Base-by-base conservation (phyloP, 2,797 vertebrate species). In the Mallotus villosus region DNA sequence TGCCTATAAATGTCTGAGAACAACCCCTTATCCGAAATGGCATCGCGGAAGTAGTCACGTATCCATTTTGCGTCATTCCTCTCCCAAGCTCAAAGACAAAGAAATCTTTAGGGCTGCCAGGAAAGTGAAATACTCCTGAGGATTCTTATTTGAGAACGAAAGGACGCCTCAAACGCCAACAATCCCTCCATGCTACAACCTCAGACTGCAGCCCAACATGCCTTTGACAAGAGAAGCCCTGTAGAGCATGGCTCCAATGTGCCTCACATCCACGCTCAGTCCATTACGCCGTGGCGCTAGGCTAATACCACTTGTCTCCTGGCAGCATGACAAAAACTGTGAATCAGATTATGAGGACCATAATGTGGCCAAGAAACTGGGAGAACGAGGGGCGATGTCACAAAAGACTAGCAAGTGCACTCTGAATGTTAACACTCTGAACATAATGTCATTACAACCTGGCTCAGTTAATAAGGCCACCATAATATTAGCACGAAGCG, bases 281-380 rank as follows among this genome's bases (percentile, higher is more conserved):
- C 90, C 88, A 90, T 92, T 90, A 89, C 78, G 78, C 81, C 3
- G 82, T 72, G 78, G 80, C 61, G 78, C 80, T 88, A 71, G 78
- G 85, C 82, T 85, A 84, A 85, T 85, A 82, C 81, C 78, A 76
- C 82, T 67, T 64, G 77, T 82, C 80, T 89, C 83, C 84, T 93
- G 91, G 90, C 91, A 86, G 86, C 79, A 12, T 86, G 89, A 91
- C 88, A 90, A 80, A 83, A 88, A 78, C 84, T 73, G 87, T 87
- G 86, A 90, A 90, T 90, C 87, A 90, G 90, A 92, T 92, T 91
- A 91, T 80, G 85, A 86, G 82, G 78, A 78, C 85, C 78, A 71
- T 77, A 77, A 79, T 70, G 69, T 75, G 27, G 87, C 89, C 89
- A 89, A 89, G 84, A 88, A 89, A 84, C 80, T 76, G 69, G 41